phyloP scores from a whole-genome alignment of 2,797 vertebrate species.

The Calcarius lapponicus region DNA sequence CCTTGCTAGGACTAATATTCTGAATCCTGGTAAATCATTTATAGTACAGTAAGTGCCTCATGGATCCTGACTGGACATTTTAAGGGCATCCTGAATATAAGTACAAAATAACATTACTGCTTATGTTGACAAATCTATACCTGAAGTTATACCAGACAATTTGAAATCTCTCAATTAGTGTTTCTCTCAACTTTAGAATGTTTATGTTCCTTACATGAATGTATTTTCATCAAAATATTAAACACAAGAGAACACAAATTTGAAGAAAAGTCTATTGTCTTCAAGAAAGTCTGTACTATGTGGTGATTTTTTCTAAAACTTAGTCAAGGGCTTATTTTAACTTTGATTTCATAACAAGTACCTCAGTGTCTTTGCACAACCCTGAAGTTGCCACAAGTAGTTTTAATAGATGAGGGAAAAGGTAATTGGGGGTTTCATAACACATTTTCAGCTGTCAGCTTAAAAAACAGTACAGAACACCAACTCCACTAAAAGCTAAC shows the following conservation, averaged over 20 bases:
- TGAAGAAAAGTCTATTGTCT: not conserved
- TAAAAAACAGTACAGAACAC: not conserved
- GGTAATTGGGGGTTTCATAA: not conserved
- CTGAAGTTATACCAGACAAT: not conserved
- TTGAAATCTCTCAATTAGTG: not conserved
- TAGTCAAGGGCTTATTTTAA: not conserved
- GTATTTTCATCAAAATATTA: not conserved
- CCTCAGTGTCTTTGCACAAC: not conserved
- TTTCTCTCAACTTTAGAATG: not conserved
- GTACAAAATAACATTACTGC: not conserved
- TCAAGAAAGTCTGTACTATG: not conserved
- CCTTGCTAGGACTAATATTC: not conserved
- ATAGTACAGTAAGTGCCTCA: not conserved
- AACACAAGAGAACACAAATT: not conserved
- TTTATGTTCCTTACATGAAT: not conserved
- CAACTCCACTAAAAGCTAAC: not conserved
- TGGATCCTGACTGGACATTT: not conserved
- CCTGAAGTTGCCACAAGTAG: not conserved
- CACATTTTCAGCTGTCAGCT: not conserved
- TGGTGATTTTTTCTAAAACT: not conserved
- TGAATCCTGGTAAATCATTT: not conserved
- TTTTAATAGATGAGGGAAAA: not conserved
- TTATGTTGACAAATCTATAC: not conserved
- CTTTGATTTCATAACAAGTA: not conserved
- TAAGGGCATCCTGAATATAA: not conserved